Evolutionary conservation across 2,888 invertebrate genomes (phyloP).

Genomic region (Halocaridina rubra): DNA sequence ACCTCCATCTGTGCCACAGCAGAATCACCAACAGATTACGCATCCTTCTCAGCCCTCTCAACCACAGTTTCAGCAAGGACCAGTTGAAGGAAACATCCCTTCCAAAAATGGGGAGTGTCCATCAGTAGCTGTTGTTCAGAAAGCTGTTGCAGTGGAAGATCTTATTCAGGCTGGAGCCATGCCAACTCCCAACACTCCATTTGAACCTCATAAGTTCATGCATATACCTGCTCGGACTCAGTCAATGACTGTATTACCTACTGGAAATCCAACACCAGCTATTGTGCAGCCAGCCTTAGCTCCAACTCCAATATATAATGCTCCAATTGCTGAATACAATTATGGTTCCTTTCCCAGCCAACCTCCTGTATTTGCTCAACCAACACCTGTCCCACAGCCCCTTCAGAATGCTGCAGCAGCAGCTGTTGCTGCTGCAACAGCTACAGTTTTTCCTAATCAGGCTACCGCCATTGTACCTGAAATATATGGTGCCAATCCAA

Average conservation of each 20-base stretch:
- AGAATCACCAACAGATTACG: conserved; percentile 26
- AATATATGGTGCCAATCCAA: conserved; percentile 43
- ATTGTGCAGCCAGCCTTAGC: conserved; percentile 46
- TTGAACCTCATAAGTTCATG: conserved; percentile 50
- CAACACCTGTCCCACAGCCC: conserved; percentile 30
- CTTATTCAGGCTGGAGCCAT: conserved; percentile 28
- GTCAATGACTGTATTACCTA: conserved; percentile 35
- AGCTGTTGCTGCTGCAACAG: not conserved
- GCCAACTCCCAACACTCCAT: conserved; percentile 33
- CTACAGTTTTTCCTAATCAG: conserved; percentile 38
- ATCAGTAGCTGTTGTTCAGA: conserved; percentile 30
- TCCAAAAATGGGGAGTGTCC: conserved; percentile 53
- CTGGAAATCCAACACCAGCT: conserved; percentile 32
- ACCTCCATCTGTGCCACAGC: not conserved
- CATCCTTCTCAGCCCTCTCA: not conserved
- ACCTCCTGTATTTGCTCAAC: conserved; percentile 49
- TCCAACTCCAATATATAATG: conserved; percentile 44
- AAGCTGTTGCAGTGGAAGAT: conserved; percentile 44
- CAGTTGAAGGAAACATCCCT: not conserved
- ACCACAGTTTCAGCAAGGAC: conserved; percentile 1
- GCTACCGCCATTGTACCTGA: conserved; percentile 43
- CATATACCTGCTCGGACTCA: conserved; percentile 40
- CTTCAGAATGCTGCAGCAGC: conserved; percentile 25
- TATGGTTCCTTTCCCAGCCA: conserved; percentile 46
- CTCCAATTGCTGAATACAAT: conserved; percentile 48